phyloP scores from a whole-genome alignment of 2,888 invertebrate genomes.

The Caenorhabditis sp. region DNA sequence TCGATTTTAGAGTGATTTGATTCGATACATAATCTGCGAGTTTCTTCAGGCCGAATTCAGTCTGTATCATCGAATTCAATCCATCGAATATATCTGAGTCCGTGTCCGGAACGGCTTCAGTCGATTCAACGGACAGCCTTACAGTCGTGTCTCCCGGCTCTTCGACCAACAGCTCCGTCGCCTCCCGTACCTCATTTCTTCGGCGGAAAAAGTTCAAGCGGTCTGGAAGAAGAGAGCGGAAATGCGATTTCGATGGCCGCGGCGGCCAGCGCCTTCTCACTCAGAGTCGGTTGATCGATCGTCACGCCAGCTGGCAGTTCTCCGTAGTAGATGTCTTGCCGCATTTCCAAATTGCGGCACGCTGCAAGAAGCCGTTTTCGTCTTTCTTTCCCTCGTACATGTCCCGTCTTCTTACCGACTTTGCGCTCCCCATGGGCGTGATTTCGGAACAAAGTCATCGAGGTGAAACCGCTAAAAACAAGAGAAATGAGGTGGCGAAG shows the following conservation, averaged over 20 bases:
- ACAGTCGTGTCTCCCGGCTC: background rate
- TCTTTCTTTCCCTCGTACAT: background rate
- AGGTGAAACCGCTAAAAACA: conserved; percentile 43
- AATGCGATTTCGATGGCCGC: conserved; percentile 12
- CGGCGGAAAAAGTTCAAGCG: conserved; percentile 37
- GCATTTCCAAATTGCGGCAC: conserved; percentile 1
- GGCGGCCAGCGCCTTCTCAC: conserved; percentile 13
- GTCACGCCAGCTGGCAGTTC: conserved; percentile 32
- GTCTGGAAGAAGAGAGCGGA: conserved; percentile 23
- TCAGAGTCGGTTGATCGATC: conserved; percentile 21
- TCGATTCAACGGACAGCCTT: background rate
- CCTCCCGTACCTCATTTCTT: conserved; percentile 15
- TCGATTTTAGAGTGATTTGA: background rate
- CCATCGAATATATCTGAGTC: conserved; percentile 19
- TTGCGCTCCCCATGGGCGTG: conserved; percentile 14
- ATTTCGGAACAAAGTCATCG: conserved; percentile 18
- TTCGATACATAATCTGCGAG: conserved; percentile 13
- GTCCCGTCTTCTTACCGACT: background rate
- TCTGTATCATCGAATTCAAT: conserved; percentile 24
- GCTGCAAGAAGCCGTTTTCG: conserved; percentile 28
- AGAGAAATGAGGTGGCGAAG: background rate
- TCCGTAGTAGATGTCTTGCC: conserved; percentile 44
- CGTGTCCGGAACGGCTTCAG: background rate
- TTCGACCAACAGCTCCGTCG: background rate
- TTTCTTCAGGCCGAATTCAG: conserved; percentile 40